phyloP scores from a whole-genome alignment of 2,113 vertebrate genomes.

The Channa maculata region DNA sequence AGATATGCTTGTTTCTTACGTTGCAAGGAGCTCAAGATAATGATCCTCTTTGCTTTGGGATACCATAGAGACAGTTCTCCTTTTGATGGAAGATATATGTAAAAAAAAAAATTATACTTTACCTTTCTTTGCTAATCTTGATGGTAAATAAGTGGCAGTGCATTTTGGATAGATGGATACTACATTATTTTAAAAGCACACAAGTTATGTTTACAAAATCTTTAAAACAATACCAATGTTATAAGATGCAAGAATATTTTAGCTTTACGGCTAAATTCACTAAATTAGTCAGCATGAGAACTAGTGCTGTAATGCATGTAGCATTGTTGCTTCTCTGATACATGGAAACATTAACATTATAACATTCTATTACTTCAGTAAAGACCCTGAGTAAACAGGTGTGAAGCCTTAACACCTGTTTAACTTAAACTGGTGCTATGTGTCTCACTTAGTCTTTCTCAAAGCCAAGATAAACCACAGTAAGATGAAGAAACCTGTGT shows the following conservation, averaged over 20 bases:
- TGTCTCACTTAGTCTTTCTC: conserved; percentile 16
- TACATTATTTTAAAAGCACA: too few species aligned
- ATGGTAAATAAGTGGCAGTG: too few species aligned
- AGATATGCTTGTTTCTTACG: conserved; percentile 30
- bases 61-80: conserved; percentile 98
- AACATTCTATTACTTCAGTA: too few species aligned
- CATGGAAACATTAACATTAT: too few species aligned
- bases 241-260: background rate
- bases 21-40: conserved; percentile 93
- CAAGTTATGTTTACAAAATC: background rate
- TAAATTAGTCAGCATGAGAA: too few species aligned
- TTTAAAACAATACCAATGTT: background rate
- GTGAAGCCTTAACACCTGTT: too few species aligned
- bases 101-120: too few species aligned
- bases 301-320: too few species aligned
- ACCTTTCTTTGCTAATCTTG: too few species aligned
- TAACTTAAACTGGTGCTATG: background rate
- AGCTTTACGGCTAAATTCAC: background rate
- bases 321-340: too few species aligned
- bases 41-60: conserved; percentile 97
- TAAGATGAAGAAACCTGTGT: conserved; percentile 65
- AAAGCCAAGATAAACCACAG: conserved; percentile 55
- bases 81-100: conserved; percentile 85
- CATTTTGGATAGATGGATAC: too few species aligned
- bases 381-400: too few species aligned